Evolutionary conservation across 2,113 vertebrate species (phyloP).

Genomic region (Crotalus tigris): DNA sequence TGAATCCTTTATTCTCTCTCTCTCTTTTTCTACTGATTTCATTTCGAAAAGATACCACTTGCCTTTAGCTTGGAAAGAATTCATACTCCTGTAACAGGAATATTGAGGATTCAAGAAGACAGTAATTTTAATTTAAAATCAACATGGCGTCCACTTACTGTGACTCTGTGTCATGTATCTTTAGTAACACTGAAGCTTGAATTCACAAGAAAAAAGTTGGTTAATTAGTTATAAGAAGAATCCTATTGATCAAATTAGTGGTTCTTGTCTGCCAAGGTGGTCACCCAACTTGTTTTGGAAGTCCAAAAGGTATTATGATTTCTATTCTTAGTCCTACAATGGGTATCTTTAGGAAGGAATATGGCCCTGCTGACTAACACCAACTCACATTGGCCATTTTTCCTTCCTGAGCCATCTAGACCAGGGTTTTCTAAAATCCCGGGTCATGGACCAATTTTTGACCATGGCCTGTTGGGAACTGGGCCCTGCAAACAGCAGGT

Average conservation of each 20-base stretch:
- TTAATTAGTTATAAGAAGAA: background rate
- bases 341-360: background rate
- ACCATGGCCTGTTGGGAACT: background rate
- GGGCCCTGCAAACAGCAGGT: background rate
- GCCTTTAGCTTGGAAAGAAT: constrained; percentile 8
- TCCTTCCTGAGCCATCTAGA: background rate
- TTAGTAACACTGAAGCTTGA: background rate
- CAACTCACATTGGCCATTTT: background rate
- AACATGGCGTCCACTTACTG: background rate
- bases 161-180: too few species aligned
- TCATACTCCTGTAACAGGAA: background rate
- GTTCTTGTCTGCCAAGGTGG: background rate
- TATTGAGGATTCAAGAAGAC: background rate
- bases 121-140: background rate
- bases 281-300: background rate
- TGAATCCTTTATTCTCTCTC: constrained; percentile 16
- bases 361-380: background rate
- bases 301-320: background rate
- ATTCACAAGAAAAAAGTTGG: background rate
- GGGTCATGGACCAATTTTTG: too few species aligned
- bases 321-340: background rate
- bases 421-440: background rate
- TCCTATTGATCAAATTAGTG: background rate
- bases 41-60: constrained; percentile 36
- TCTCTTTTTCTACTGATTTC: constrained; percentile 20